These are phyloP conservation scores for Drosophila nebulosa DNA, from an alignment of 1,140 invertebrate species.

Conservation along the genomic window DNA sequence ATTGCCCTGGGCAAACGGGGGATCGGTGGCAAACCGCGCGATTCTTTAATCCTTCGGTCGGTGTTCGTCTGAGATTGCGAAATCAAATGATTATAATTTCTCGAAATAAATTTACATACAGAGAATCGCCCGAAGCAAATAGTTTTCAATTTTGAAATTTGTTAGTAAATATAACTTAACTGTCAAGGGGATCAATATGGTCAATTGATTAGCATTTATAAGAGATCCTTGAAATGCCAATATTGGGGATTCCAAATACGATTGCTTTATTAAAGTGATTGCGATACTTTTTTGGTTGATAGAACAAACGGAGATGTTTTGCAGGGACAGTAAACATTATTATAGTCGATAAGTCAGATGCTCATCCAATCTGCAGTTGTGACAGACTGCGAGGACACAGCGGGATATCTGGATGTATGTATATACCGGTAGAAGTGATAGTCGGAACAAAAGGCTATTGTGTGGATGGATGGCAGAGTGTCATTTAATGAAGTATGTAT, in stretches of 20 bases:
- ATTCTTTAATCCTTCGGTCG: neutral
- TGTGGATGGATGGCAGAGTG: constrained; percentile 30
- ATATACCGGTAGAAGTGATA: constrained; percentile 6
- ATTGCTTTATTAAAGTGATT: too few relatives aligned
- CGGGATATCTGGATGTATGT: neutral
- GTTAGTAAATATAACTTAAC: too few relatives aligned
- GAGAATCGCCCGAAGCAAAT: neutral
- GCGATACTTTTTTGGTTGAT: too few relatives aligned
- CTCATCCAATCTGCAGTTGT: constrained; percentile 2
- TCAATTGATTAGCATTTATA: too few relatives aligned
- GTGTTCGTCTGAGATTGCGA: neutral
- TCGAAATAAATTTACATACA: neutral
- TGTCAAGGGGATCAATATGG: too few relatives aligned
- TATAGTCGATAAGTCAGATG: constrained; percentile 1
- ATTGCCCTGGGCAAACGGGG: constrained; percentile 4
- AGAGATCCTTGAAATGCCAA: too few relatives aligned
- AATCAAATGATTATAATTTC: neutral
- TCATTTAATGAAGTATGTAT: constrained; percentile 57
- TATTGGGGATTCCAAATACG: too few relatives aligned
- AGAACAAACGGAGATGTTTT: neutral
- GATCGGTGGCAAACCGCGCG: neutral
- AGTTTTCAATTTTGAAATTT: too few relatives aligned
- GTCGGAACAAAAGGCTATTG: constrained; percentile 33
- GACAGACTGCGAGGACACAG: neutral
- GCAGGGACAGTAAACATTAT: neutral